Percentiles rank a stretch among this genome's conserved stretches.
These are phyloP conservation scores for Arvicanthis niloticus DNA, from an alignment of 2,113 vertebrate genomes.

Conservation along the genomic window DNA sequence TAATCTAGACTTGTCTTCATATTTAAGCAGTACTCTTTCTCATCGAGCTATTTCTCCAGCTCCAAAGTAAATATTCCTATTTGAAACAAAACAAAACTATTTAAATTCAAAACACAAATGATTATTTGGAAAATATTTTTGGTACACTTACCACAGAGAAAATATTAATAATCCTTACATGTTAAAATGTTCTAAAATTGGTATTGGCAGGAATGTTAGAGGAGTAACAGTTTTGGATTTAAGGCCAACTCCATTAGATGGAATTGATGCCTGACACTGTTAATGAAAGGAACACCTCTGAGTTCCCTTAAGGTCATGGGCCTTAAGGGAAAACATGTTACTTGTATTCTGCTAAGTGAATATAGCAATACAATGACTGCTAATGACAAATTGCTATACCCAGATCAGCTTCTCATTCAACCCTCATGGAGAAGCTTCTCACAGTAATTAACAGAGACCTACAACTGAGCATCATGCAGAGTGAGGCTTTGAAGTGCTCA, in stretches of 20 bases:
- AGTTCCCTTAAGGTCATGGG: not conserved
- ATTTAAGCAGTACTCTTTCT: not conserved
- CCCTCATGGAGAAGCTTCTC: not conserved
- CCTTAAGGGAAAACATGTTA: not conserved
- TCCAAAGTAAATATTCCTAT: not conserved
- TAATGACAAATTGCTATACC: not conserved
- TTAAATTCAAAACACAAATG: not conserved
- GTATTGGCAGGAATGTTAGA: not conserved
- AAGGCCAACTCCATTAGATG: not conserved
- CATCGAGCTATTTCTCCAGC: not conserved
- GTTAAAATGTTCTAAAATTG: not conserved
- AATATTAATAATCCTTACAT: not conserved
- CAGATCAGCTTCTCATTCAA: not conserved
- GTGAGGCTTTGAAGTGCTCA: not conserved
- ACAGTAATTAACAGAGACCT: not conserved
- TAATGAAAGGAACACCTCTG: not conserved
- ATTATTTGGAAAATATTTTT: not conserved
- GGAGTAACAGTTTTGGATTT: not conserved
- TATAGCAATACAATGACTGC: not conserved
- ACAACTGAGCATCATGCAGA: not conserved
- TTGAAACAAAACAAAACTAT: not conserved
- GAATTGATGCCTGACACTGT: not conserved
- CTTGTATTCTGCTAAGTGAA: not conserved
- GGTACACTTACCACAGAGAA: not conserved
- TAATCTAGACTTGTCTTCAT: not conserved